phyloP scores from a whole-genome alignment of 2,888 invertebrate species.

The Furcula furcula region DNA sequence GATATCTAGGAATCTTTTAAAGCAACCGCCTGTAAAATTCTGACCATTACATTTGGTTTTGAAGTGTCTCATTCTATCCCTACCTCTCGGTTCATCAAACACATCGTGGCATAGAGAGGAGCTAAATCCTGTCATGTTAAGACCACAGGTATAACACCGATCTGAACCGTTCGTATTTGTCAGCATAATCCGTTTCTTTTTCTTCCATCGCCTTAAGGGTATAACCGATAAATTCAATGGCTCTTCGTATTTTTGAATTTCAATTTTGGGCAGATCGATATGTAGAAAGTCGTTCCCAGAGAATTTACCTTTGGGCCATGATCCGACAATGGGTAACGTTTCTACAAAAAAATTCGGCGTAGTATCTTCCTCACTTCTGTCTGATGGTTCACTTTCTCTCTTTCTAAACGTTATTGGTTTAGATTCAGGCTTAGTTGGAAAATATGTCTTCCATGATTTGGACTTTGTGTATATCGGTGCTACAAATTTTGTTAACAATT shows the following conservation, averaged over 20 bases:
- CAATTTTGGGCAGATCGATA: background rate
- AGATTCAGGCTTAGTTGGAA: slow-evolving; percentile 3
- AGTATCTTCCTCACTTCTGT: background rate
- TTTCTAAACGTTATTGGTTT: background rate
- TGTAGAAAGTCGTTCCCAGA: background rate
- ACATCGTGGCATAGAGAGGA: slow-evolving; percentile 21
- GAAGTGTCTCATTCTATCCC: background rate
- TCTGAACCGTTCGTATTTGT: slow-evolving; percentile 2
- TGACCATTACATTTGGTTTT: slow-evolving; percentile 11
- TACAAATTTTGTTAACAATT: slow-evolving; percentile 1
- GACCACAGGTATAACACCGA: slow-evolving; percentile 40
- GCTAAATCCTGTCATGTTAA: slow-evolving; percentile 15
- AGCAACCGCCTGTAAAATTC: slow-evolving; percentile 29
- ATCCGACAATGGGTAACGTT: background rate
- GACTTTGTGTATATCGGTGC: background rate
- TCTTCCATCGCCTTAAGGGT: background rate
- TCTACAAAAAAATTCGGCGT: background rate
- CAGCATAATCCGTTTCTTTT: background rate
- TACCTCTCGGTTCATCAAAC: slow-evolving; percentile 14
- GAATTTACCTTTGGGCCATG: background rate
- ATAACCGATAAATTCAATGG: background rate
- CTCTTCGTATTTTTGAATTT: background rate
- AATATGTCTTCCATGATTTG: slow-evolving; percentile 19
- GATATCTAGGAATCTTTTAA: slow-evolving; percentile 41
- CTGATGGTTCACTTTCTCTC: background rate